Percentiles rank a stretch among this genome's conserved stretches.
Evolutionary conservation across 2,113 vertebrate genomes (phyloP).

Genomic region (Myotis brandtii): DNA sequence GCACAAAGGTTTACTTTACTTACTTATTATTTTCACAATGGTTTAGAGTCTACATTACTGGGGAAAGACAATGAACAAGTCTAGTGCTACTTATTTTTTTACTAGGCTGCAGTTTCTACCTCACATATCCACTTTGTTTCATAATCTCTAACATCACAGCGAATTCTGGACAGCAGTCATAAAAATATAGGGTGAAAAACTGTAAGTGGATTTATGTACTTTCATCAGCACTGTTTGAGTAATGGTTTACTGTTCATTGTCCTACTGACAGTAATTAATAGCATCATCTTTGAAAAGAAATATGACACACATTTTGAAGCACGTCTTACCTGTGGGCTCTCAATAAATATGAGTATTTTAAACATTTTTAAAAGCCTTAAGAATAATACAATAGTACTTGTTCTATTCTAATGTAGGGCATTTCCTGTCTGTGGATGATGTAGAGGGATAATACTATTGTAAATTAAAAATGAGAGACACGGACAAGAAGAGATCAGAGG

Average conservation of each 20-base stretch:
- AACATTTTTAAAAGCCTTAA: not conserved
- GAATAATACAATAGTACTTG: not conserved
- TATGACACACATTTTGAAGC: not conserved
- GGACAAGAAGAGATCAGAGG: not conserved
- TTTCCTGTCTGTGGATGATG: not conserved
- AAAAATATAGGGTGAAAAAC: not conserved
- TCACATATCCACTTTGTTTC: not conserved
- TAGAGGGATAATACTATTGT: not conserved
- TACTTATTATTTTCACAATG: not conserved
- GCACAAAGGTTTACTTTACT: not conserved
- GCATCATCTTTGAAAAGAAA: conserved; percentile 8
- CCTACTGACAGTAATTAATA: not conserved
- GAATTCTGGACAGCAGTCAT: not conserved
- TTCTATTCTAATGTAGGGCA: conserved; percentile 2
- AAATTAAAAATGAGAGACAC: conserved; percentile 45
- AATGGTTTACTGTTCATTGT: not conserved
- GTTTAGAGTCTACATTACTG: not conserved
- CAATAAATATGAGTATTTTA: conserved; percentile 17
- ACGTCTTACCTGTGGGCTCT: not conserved
- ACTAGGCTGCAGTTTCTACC: not conserved
- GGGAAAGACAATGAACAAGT: not conserved
- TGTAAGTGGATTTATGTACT: not conserved
- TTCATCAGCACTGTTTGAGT: not conserved
- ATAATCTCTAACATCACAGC: not conserved
- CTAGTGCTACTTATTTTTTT: not conserved